Evolutionary conservation across 2,797 vertebrate genomes (phyloP).

Genomic region (Poeciliopsis turneri): DNA sequence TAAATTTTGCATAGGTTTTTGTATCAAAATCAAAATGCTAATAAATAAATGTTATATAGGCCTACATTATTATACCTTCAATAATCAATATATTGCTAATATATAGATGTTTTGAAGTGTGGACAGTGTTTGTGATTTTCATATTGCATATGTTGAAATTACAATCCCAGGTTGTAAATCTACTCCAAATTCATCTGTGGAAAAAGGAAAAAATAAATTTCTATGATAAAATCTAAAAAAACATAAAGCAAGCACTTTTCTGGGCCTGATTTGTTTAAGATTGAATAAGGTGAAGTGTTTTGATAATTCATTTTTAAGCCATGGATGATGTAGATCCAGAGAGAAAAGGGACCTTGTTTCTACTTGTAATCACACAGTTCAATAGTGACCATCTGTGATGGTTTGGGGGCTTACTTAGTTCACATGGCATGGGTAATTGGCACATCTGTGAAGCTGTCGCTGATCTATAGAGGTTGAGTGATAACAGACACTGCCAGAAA

Average conservation of each 20-base stretch:
- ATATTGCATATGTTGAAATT: background rate
- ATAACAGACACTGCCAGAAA: background rate
- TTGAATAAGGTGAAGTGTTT: background rate
- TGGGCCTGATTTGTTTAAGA: background rate
- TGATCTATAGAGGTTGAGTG: background rate
- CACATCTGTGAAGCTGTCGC: background rate
- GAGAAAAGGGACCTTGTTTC: background rate
- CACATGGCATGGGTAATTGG: background rate
- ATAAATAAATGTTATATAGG: background rate
- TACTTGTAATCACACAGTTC: conserved; percentile 6
- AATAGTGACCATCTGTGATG: conserved; percentile 4
- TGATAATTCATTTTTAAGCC: background rate
- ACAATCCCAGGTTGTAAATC: background rate
- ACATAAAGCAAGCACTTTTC: background rate
- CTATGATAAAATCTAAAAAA: background rate
- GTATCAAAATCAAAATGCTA: background rate
- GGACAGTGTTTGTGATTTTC: background rate
- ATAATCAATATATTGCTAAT: background rate
- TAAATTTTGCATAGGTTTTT: background rate
- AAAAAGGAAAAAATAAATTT: background rate
- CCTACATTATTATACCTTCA: background rate
- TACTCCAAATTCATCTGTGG: background rate
- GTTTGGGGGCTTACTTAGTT: background rate
- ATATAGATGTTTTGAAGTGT: background rate
- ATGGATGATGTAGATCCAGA: background rate